Evolutionary conservation across 2,113 vertebrate genomes (phyloP), one percentile per base, ranked within the genome.

Genomic region (Carassius auratus): DNA sequence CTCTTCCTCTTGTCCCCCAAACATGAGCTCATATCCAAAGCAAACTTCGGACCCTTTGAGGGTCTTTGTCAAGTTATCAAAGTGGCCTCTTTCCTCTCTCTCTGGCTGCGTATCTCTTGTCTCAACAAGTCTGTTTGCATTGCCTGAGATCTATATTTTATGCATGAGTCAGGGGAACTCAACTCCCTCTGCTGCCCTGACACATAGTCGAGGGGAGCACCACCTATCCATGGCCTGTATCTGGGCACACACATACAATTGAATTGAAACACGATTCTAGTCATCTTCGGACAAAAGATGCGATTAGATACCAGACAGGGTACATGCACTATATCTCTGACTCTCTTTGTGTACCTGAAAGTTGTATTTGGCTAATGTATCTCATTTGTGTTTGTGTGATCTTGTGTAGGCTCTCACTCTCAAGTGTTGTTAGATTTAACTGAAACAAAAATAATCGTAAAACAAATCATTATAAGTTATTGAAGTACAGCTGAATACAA

Each of bases 131-230:
- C 76, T 84, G 87, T 88, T 90, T 89, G 89, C 77, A 68, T 91
- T 88, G 83, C 89, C 86, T 91, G 89, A 33, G 90, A 88, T 86
- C 92, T 90, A 96, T 99, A 93, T 96, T 98, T 98, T 95, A 99
- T 97, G 96, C 94, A 97, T 97, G 97, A 97, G 92, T 88, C 94
- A 86, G 75, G 92, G 94, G 87, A 95, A 85, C 89, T 93, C 93
- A 95, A 97, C 94, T 95, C 95, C 95, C 92, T 89, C 88, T 77
- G 12, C 87, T 85, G 50, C 90, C 81, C 73, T 87, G 92, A 89
- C 87, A 45, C 86, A 75, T 81, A 88, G 79, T 10, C 83, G 42
- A 76, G 77, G 66, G 59, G 52, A 88, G 19, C 61, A 85, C 86
- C 84, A 55, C 88, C 92, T 90, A 92, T 92, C 77, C 74, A 79